Evolutionary conservation across 2,888 invertebrate genomes (phyloP).

Genomic region (Bursaphelenchus okinawaensis): DNA sequence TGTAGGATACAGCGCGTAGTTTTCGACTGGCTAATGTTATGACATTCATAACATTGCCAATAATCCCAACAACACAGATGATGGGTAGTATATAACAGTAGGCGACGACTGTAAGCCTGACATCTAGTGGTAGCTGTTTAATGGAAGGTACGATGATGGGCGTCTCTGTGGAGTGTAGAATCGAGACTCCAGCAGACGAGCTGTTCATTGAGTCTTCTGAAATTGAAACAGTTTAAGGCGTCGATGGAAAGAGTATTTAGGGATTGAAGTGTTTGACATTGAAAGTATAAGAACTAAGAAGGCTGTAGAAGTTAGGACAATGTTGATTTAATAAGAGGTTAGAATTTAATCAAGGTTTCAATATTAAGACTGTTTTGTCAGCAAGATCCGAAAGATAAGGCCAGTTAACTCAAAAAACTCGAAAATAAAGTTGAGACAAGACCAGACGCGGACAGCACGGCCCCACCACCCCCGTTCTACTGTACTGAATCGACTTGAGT

Average conservation of each 20-base stretch:
- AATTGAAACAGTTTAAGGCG: no score
- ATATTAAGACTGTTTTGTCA: no score
- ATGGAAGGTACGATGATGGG: not conserved
- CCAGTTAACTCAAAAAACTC: no score
- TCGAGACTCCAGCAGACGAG: not conserved
- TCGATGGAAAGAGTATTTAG: no score
- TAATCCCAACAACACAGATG: constrained; percentile 48
- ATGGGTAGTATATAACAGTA: constrained; percentile 57
- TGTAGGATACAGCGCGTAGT: constrained; percentile 55
- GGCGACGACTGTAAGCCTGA: constrained; percentile 35
- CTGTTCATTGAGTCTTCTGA: not conserved
- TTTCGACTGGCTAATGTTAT: constrained; percentile 51
- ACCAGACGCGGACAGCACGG: no score
- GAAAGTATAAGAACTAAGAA: no score
- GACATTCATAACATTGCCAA: constrained; percentile 54
- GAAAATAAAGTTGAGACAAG: no score
- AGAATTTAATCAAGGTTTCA: no score
- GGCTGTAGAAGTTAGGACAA: not conserved
- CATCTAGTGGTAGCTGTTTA: constrained; percentile 3
- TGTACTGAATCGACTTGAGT: no score
- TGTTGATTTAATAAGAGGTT: no score
- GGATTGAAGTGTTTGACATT: no score
- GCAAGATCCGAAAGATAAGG: not conserved
- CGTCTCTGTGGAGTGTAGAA: not conserved
- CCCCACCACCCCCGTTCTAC: not conserved